Percentiles rank a stretch among this genome's conserved stretches.
Conservation (phyloP, 2,888 invertebrate species). For the Drosophila subsilvestris region DNA sequence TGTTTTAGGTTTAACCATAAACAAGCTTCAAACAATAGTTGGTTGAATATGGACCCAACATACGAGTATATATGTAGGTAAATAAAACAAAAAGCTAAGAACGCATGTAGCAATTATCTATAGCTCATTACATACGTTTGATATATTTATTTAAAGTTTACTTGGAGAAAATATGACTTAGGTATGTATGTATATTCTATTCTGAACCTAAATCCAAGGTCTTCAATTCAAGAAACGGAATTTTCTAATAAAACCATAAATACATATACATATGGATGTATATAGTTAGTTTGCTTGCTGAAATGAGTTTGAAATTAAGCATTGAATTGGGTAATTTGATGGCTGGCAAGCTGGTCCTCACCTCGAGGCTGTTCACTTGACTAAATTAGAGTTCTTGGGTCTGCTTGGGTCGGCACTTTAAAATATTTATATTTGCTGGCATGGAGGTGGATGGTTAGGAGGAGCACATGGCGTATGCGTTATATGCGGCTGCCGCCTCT, state of each 20-base stretch:
- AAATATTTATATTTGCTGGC: constrained; percentile 55
- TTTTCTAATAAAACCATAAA: no score
- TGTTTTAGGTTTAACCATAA: constrained; percentile 18
- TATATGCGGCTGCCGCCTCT: constrained; percentile 45
- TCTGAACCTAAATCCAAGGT: no score
- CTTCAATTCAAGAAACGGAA: background rate
- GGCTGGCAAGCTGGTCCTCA: background rate
- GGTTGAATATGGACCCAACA: no score
- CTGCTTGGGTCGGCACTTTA: constrained; percentile 36
- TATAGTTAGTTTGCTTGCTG: background rate
- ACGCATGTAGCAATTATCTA: background rate
- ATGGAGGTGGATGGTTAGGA: background rate
- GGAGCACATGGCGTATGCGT: constrained; percentile 50
- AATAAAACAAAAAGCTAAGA: background rate
- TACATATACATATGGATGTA: background rate
- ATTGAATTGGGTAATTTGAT: constrained; percentile 16
- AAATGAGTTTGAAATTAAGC: background rate
- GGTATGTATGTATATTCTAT: no score
- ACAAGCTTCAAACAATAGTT: constrained; percentile 1
- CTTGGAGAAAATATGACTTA: no score
- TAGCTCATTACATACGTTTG: no score
- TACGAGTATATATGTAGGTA: no score
- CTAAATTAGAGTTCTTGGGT: constrained; percentile 1
- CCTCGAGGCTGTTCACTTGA: background rate
- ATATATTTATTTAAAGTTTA: no score